These are phyloP conservation scores for Synaphobranchus kaupii DNA, from an alignment of 2,797 vertebrate genomes.

Conservation along the genomic window DNA sequence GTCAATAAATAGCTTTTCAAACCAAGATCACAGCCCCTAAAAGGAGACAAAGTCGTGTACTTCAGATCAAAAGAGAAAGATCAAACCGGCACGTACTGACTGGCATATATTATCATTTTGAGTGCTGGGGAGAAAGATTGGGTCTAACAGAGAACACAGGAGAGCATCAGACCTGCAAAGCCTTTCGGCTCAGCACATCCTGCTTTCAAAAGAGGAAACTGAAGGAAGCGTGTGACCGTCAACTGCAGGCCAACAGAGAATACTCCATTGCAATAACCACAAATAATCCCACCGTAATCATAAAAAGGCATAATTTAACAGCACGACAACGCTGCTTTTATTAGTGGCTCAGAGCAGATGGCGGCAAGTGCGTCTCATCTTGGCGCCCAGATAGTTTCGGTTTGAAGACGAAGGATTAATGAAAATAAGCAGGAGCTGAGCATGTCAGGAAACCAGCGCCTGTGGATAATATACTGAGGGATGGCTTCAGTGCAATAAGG, in stretches of 20 bases:
- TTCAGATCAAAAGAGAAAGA: conserved; percentile 20
- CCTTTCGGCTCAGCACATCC: conserved; percentile 7
- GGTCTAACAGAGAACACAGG: conserved; percentile 23
- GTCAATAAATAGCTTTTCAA: not conserved
- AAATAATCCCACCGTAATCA: conserved; percentile 56
- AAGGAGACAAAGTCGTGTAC: conserved; percentile 1
- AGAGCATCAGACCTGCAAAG: conserved; percentile 12
- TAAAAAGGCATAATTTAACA: conserved; percentile 69
- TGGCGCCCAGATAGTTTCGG: conserved; percentile 46
- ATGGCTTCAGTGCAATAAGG: conserved; percentile 53
- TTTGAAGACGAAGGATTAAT: conserved; percentile 59
- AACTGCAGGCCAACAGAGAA: conserved; percentile 41
- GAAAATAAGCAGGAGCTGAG: conserved; percentile 54
- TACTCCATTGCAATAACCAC: conserved; percentile 45
- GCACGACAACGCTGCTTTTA: conserved; percentile 64
- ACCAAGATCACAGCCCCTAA: conserved; percentile 6
- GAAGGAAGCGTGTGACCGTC: conserved; percentile 4
- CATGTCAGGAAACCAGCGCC: conserved; percentile 53
- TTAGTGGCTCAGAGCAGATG: conserved; percentile 68
- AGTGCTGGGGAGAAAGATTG: not conserved
- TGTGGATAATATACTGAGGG: conserved; percentile 55
- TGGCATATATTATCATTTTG: conserved; percentile 20
- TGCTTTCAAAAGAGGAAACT: not conserved
- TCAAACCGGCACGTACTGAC: conserved; percentile 11
- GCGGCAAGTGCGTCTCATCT: conserved; percentile 51